Percentiles rank a stretch among this genome's conserved stretches.
Conservation (phyloP, 2,888 invertebrate genomes). For the Zhuqinia jingwanae region DNA sequence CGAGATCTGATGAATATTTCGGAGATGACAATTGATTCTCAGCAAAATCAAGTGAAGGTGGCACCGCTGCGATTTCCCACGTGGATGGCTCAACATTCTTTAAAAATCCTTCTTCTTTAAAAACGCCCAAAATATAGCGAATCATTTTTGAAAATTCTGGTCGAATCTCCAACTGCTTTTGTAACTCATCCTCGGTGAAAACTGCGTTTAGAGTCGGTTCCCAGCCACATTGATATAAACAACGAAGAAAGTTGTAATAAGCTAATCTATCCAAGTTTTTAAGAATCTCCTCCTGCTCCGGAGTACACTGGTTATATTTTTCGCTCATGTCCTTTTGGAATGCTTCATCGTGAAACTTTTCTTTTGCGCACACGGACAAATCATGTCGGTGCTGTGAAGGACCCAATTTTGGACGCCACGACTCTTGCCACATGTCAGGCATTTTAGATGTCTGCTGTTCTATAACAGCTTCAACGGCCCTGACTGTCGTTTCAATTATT, state of each 20-base stretch:
- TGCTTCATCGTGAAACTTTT: neutral
- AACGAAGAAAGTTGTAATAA: neutral
- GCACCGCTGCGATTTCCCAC: neutral
- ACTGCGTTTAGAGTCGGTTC: neutral
- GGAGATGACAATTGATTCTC: neutral
- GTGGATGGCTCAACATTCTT: neutral
- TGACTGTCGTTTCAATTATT: slow-evolving; percentile 32
- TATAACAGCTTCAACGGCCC: neutral
- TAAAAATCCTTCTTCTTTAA: neutral
- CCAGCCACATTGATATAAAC: neutral
- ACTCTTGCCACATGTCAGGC: slow-evolving; percentile 20
- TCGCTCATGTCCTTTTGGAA: neutral
- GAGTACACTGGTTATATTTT: no score
- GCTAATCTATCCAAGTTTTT: neutral
- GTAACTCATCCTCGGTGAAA: neutral
- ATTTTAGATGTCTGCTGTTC: slow-evolving; percentile 30
- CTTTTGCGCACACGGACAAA: neutral
- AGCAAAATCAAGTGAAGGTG: neutral
- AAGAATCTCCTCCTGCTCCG: no score
- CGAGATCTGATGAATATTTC: neutral
- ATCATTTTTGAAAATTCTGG: neutral
- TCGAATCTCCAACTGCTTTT: neutral
- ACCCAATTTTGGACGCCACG: neutral
- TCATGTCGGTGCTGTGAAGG: neutral
- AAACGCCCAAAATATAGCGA: neutral